Conservation (phyloP, 2,888 invertebrate genomes). For the Perizoma affinitatum region DNA sequence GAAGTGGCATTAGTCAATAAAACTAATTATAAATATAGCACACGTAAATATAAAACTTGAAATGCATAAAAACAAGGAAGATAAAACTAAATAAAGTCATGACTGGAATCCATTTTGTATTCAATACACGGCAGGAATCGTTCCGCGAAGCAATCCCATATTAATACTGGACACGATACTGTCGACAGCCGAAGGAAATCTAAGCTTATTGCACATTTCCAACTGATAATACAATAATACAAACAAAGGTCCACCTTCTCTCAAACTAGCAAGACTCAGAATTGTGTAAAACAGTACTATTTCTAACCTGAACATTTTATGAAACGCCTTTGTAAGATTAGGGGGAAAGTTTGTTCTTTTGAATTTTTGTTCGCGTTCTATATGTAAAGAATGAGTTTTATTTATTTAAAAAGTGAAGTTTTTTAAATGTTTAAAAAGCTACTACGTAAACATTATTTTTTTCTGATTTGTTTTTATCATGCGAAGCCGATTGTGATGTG, state of each 20-base stretch:
- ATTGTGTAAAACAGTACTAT: constrained; percentile 5
- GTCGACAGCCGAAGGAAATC: constrained; percentile 26
- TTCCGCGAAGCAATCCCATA: constrained; percentile 35
- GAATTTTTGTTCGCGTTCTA: constrained; percentile 15
- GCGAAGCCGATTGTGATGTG: too few species aligned
- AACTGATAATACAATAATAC: constrained; percentile 16
- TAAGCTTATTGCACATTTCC: constrained; percentile 38
- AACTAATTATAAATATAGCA: too few species aligned
- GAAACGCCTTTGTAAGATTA: constrained; percentile 27
- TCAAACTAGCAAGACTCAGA: constrained; percentile 5
- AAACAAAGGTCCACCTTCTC: constrained; percentile 18
- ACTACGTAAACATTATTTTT: too few species aligned
- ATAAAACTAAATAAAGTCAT: constrained; percentile 7
- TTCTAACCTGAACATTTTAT: constrained; percentile 27
- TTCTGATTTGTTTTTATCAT: constrained; percentile 6
- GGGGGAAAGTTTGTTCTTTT: constrained; percentile 18
- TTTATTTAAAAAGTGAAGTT: too few species aligned
- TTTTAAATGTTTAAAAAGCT: too few species aligned
- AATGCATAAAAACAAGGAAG: too few species aligned
- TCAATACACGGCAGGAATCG: constrained; percentile 26
- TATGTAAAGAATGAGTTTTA: too few species aligned
- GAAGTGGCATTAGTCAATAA: too few species aligned
- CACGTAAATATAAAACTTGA: too few species aligned
- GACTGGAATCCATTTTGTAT: constrained; percentile 20
- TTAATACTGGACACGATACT: constrained; percentile 39